These are phyloP conservation scores for Allenopithecus nigroviridis DNA, from an alignment of 2,797 vertebrate genomes.

Conservation along the genomic window DNA sequence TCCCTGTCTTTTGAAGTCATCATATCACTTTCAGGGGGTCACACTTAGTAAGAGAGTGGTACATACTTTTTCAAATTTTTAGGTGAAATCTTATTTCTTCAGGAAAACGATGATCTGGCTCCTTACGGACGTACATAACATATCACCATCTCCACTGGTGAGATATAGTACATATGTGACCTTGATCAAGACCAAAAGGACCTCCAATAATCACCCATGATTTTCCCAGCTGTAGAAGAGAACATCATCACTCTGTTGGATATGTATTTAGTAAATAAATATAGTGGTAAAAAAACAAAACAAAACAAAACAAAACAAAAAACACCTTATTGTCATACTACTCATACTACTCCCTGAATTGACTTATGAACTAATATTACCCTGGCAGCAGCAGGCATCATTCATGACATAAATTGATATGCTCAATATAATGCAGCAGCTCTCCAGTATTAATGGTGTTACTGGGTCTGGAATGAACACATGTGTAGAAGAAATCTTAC, in stretches of 20 bases:
- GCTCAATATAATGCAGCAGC: not conserved
- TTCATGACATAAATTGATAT: not conserved
- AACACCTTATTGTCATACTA: not conserved
- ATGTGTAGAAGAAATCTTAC: not conserved
- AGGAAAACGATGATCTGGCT: not conserved
- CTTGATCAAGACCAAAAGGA: not conserved
- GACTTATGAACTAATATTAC: not conserved
- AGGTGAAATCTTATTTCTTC: not conserved
- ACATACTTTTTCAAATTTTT: not conserved
- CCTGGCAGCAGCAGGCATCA: not conserved
- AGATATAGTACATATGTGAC: not conserved
- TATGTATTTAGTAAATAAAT: not conserved
- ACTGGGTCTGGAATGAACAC: not conserved
- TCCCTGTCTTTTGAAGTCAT: not conserved
- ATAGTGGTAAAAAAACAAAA: not conserved
- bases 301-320: rapidly evolving
- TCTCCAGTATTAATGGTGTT: not conserved
- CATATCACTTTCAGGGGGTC: not conserved
- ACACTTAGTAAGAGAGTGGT: not conserved
- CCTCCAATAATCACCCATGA: not conserved
- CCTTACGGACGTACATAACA: not conserved
- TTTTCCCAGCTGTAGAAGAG: not conserved
- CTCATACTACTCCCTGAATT: not conserved
- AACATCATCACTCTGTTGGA: not conserved
- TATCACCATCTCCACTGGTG: not conserved